Evolutionary conservation across 2,888 invertebrate species (phyloP).

Genomic region (Netelia fuscicornis): DNA sequence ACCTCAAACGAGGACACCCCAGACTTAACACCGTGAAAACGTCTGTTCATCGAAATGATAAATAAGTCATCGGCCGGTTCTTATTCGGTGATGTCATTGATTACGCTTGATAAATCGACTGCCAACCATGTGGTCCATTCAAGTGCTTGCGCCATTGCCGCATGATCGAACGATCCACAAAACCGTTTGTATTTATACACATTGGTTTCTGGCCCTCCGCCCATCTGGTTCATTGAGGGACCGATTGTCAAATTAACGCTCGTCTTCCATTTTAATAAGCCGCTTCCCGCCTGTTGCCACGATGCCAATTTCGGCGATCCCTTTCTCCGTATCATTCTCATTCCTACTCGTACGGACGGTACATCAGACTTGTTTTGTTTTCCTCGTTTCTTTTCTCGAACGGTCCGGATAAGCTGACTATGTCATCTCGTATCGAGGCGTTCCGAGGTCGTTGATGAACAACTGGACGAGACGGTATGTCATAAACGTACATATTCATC

Average conservation of each 20-base stretch:
- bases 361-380: background rate
- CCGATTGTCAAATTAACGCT: constrained; percentile 66
- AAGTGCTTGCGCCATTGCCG: too few species aligned
- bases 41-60: too few species aligned
- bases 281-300: constrained; percentile 56
- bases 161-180: too few species aligned
- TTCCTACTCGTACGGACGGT: background rate
- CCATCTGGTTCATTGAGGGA: constrained; percentile 59
- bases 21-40: too few species aligned
- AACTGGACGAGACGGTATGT: background rate
- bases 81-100: too few species aligned
- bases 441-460: background rate
- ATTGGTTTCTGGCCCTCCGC: background rate
- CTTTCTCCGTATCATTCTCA: background rate
- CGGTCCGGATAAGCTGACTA: background rate
- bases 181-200: background rate
- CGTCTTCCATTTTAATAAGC: constrained; percentile 64
- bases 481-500: too few species aligned
- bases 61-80: too few species aligned
- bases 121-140: too few species aligned
- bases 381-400: background rate
- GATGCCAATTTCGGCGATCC: constrained; percentile 4
- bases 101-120: too few species aligned
- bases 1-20: too few species aligned
- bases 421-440: constrained; percentile 1